Percentiles rank a stretch among this genome's conserved stretches.
phyloP scores from a whole-genome alignment of 2,797 vertebrate species.

The Mastacembelus armatus region DNA sequence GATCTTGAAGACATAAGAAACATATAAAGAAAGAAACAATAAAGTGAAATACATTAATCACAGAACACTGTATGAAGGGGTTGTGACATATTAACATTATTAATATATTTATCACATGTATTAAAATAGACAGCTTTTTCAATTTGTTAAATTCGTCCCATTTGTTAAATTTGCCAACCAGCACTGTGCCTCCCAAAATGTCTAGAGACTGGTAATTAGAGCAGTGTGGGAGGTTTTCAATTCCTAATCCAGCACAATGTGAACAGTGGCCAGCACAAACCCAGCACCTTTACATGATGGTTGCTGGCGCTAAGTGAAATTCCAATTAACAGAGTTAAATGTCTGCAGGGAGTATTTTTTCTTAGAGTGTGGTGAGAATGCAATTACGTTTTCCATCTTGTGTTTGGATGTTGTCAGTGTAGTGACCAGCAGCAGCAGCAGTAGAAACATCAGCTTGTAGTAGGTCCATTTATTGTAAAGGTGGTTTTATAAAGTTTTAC shows the following conservation, averaged over 20 bases:
- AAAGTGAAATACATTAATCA: neutral
- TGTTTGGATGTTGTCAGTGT: conserved; percentile 30
- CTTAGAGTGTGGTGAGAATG: conserved; percentile 54
- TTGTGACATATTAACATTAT: conserved; percentile 22
- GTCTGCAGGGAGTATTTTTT: conserved; percentile 67
- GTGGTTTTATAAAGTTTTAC: conserved; percentile 36
- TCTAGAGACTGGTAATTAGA: conserved; percentile 74
- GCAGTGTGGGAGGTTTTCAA: conserved; percentile 69
- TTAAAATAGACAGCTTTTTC: conserved; percentile 30
- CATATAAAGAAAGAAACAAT: no score
- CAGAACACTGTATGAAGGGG: neutral
- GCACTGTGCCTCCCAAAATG: conserved; percentile 44
- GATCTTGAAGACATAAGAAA: neutral
- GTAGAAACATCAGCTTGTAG: conserved; percentile 22
- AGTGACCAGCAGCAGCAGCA: conserved; percentile 24
- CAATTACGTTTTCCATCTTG: conserved; percentile 63
- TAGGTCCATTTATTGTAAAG: conserved; percentile 10
- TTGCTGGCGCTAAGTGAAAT: conserved; percentile 71
- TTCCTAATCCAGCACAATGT: conserved; percentile 63
- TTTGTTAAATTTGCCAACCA: conserved; percentile 38
- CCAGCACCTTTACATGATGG: conserved; percentile 62
- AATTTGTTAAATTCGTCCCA: conserved; percentile 49
- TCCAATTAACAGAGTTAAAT: conserved; percentile 75
- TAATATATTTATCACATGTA: conserved; percentile 21
- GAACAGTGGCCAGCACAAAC: conserved; percentile 68